A percentile compares a stretch with the other conserved stretches of the same genome.
phyloP scores from a whole-genome alignment of 2,888 invertebrate genomes.

The Eristalis pertinax region DNA sequence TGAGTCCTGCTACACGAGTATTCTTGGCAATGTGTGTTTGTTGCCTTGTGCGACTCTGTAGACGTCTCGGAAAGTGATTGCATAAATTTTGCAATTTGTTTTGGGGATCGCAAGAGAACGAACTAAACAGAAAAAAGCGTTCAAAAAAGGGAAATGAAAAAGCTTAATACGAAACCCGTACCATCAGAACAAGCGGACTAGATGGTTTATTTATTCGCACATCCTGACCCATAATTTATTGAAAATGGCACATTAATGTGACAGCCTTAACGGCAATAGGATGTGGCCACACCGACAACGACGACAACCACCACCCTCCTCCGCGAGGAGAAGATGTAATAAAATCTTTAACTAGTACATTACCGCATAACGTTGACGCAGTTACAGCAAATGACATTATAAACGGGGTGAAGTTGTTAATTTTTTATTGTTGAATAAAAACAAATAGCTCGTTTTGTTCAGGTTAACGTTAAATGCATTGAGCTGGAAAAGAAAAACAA shows the following conservation, averaged over 20 bases:
- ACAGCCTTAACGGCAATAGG: conserved; percentile 72
- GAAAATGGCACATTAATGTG: conserved; percentile 73
- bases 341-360: conserved; percentile 57
- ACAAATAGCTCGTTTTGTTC: conserved; percentile 55
- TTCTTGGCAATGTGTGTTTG: conserved; percentile 4
- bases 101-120: background rate
- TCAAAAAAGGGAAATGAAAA: conserved; percentile 15
- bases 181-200: conserved; percentile 2
- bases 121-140: background rate
- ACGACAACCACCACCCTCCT: conserved; percentile 43
- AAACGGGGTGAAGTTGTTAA: conserved; percentile 41
- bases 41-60: conserved; percentile 7
- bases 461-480: conserved; percentile 42
- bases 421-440: conserved; percentile 51
- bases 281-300: conserved; percentile 62
- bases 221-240: conserved; percentile 70
- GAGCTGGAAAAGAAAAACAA: conserved; percentile 18
- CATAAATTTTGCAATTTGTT: conserved; percentile 51
- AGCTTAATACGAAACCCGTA: conserved; percentile 7
- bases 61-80: conserved; percentile 29
- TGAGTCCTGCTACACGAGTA: background rate
- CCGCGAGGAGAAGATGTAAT: conserved; percentile 29
- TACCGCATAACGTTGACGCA: conserved; percentile 23
- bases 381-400: conserved; percentile 15
- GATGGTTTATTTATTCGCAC: conserved; percentile 50